These are phyloP conservation scores for Bubo bubo DNA, from an alignment of 2,113 vertebrate genomes.

Conservation along the genomic window DNA sequence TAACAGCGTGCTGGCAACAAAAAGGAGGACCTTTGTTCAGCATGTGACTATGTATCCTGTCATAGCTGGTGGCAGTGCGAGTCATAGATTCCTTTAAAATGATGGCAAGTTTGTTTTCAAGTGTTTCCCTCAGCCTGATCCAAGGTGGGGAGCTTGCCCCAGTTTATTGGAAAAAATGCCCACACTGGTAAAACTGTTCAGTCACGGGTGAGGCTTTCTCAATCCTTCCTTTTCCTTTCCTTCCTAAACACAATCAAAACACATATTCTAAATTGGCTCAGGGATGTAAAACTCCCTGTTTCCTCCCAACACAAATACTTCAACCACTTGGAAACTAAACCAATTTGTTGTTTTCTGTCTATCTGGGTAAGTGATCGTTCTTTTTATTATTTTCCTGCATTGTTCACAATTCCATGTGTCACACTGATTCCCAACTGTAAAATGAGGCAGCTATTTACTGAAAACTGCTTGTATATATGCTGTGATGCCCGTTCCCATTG, in stretches of 20 bases:
- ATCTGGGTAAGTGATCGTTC: not conserved
- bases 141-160: not conserved
- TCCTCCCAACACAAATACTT: not conserved
- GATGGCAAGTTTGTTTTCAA: not conserved
- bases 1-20: no score
- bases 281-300: accelerated
- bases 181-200: not conserved
- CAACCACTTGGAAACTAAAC: not conserved
- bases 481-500: not conserved
- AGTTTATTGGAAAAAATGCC: not conserved
- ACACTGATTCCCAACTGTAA: not conserved
- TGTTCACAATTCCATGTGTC: not conserved
- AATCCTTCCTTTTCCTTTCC: not conserved
- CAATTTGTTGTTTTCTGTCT: not conserved
- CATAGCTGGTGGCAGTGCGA: not conserved
- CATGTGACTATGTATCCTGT: not conserved
- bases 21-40: no score
- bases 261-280: not conserved
- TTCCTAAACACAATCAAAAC: not conserved
- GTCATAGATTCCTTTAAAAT: not conserved
- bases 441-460: not conserved
- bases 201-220: not conserved
- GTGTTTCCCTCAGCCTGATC: not conserved
- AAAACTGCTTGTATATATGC: no score
- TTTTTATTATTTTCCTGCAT: not conserved